Percentiles rank a stretch among this genome's conserved stretches.
Evolutionary conservation across 1,140 invertebrate genomes (phyloP).

Genomic region (Ooceraea biroi): DNA sequence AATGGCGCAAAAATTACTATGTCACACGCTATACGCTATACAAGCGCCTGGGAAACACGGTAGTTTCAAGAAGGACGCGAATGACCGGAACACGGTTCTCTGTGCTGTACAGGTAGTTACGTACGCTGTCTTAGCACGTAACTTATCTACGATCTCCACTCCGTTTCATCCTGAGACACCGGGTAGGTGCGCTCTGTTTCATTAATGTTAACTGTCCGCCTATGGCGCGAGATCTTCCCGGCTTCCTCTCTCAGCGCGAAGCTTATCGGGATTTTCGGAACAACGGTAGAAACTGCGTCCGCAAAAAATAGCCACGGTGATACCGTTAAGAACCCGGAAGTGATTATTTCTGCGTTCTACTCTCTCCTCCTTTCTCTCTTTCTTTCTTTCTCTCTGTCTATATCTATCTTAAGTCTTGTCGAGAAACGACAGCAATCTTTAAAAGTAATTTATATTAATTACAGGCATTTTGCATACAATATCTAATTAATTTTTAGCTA

Average conservation of each 20-base stretch:
- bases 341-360: constrained; percentile 2
- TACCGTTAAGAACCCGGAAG: constrained; percentile 38
- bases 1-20: constrained; percentile 43
- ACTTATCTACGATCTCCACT: constrained; percentile 76
- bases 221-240: constrained; percentile 58
- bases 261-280: constrained; percentile 59
- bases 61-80: constrained; percentile 74
- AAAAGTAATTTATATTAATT: no score
- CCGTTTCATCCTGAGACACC: constrained; percentile 72
- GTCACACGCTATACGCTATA: constrained; percentile 41
- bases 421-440: constrained; percentile 17
- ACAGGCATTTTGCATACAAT: no score
- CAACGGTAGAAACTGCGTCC: constrained; percentile 52
- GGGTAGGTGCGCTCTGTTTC: constrained; percentile 75
- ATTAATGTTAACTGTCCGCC: constrained; percentile 80
- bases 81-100: constrained; percentile 79
- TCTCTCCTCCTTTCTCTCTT: not conserved
- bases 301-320: constrained; percentile 44
- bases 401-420: not conserved
- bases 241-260: constrained; percentile 39
- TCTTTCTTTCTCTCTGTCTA: no score
- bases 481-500: no score
- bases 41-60: constrained; percentile 73
- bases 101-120: constrained; percentile 67
- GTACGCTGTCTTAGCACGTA: constrained; percentile 66